Evolutionary conservation across 1,140 invertebrate genomes (phyloP).

Genomic region (Trichonephila clavata): DNA sequence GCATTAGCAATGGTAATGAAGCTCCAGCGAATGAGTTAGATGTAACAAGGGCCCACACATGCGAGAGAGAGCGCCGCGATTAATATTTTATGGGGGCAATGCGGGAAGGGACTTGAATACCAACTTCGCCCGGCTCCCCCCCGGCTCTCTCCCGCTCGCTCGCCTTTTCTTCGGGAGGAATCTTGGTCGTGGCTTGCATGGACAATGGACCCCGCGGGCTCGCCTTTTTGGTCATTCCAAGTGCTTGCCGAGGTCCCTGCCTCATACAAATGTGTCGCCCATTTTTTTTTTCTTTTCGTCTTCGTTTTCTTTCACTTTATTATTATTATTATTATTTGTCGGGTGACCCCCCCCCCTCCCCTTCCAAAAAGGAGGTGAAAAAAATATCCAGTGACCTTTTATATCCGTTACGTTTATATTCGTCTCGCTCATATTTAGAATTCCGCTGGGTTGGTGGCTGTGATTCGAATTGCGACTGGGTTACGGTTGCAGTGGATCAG

Average conservation of each 20-base stretch:
- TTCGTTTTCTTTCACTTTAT: not conserved
- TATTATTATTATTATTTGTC: not conserved
- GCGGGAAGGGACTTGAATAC: conserved; percentile 64
- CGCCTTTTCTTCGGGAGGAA: conserved; percentile 45
- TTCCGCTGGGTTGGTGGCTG: not conserved
- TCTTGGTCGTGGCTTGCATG: conserved; percentile 69
- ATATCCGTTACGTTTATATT: not conserved
- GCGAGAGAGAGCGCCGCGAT: conserved; percentile 49
- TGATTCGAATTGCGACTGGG: not conserved
- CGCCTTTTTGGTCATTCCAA: conserved; percentile 73
- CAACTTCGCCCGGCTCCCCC: conserved; percentile 16
- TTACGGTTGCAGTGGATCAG: not conserved
- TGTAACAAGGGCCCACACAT: conserved; percentile 66
- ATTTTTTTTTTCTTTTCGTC: conserved; percentile 24
- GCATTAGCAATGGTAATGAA: conserved; percentile 77
- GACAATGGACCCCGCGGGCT: conserved; percentile 57
- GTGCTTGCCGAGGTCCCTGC: not conserved
- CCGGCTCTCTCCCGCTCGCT: not conserved
- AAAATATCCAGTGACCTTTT: not conserved
- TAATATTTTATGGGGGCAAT: conserved; percentile 76
- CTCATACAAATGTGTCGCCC: conserved; percentile 65
- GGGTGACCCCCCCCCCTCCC: not conserved
- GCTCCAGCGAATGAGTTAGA: conserved; percentile 75
- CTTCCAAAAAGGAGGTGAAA: not conserved
- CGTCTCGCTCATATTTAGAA: not conserved